Percentiles rank a stretch among this genome's conserved stretches.
phyloP scores from a whole-genome alignment of 2,888 invertebrate genomes.

The Lobophora halterata region DNA sequence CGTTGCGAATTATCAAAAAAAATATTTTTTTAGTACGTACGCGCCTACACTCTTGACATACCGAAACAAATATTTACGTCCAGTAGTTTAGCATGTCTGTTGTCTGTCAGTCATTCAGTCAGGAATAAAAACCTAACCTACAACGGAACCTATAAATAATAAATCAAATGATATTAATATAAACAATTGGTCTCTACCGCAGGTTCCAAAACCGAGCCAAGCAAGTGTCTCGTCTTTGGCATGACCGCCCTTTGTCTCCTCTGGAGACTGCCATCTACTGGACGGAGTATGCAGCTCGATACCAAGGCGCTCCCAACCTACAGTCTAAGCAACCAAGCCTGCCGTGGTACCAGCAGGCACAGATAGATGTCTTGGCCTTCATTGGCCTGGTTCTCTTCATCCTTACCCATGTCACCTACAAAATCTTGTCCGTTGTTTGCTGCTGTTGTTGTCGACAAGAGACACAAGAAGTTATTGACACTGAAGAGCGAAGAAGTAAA shows the following conservation, averaged over 20 bases:
- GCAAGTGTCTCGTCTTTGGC: conserved; percentile 72
- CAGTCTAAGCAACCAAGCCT: conserved; percentile 53
- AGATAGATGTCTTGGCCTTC: conserved; percentile 67
- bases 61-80: too few species aligned
- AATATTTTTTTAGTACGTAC: too few species aligned
- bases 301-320: conserved; percentile 66
- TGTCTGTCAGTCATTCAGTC: too few species aligned
- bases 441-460: conserved; percentile 59
- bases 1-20: too few species aligned
- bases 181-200: conserved; percentile 34
- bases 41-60: too few species aligned
- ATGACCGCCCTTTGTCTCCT: conserved; percentile 75
- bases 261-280: conserved; percentile 80
- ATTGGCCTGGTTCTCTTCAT: conserved; percentile 59
- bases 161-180: background rate
- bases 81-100: too few species aligned
- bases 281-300: conserved; percentile 78
- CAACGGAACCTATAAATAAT: too few species aligned
- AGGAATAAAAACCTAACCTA: too few species aligned
- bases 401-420: conserved; percentile 51
- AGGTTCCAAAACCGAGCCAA: conserved; percentile 65
- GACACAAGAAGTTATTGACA: conserved; percentile 31
- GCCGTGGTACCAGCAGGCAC: conserved; percentile 64
- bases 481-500: conserved; percentile 55
- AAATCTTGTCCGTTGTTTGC: conserved; percentile 57